A percentile compares a stretch with the other conserved stretches of the same genome.
Evolutionary conservation across 1,140 invertebrate species (phyloP).

Genomic region (Eumaeus atala): DNA sequence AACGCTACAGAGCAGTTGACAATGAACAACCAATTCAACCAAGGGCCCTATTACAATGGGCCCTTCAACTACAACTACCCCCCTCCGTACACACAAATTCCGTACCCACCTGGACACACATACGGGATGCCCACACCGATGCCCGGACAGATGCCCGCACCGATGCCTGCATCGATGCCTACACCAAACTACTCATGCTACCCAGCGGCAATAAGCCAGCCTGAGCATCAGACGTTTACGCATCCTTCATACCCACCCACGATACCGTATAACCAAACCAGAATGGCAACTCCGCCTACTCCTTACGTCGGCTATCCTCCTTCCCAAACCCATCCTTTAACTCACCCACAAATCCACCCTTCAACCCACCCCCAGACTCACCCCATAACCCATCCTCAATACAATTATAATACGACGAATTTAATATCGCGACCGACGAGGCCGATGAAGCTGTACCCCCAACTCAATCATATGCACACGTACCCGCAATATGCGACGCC

Average conservation of each 20-base stretch:
- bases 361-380: constrained; percentile 6
- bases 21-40: constrained; percentile 62
- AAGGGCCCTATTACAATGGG: constrained; percentile 44
- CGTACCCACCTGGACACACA: constrained; percentile 34
- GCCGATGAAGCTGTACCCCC: constrained; percentile 44
- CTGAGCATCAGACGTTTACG: constrained; percentile 32
- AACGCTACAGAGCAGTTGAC: constrained; percentile 36
- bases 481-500: constrained; percentile 31
- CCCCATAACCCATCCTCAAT: constrained; percentile 21
- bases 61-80: constrained; percentile 40
- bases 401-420: constrained; percentile 61
- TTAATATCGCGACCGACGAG: constrained; percentile 52
- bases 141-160: too few relatives aligned
- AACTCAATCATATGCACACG: constrained; percentile 41
- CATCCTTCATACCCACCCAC: constrained; percentile 39
- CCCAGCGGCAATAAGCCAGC: constrained; percentile 25
- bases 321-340: constrained; percentile 17
- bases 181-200: constrained; percentile 43
- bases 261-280: constrained; percentile 48
- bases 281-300: constrained; percentile 49
- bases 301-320: constrained; percentile 41
- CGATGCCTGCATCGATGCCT: constrained; percentile 36
- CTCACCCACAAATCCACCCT: constrained; percentile 4
- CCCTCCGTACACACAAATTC: constrained; percentile 33
- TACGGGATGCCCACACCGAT: constrained; percentile 45